Base-by-base conservation (phyloP, 2,797 vertebrate genomes). In the Euphonia xanthogaster region DNA sequence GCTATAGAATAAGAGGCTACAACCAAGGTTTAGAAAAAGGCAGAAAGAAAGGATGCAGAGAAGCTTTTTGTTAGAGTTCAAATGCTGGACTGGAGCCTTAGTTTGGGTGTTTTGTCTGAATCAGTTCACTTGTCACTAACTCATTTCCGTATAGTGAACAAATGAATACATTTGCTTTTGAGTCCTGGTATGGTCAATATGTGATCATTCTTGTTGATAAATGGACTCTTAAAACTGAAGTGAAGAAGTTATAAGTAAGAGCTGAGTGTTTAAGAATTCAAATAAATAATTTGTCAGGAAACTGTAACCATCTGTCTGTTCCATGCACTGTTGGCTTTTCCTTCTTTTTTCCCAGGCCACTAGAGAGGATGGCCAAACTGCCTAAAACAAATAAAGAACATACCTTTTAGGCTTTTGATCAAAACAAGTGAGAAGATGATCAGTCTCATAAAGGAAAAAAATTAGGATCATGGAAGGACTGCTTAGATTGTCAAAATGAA, bases 231-330 rank as follows among this genome's bases (percentile, higher is more conserved):
- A 90, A 93, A 95, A 94, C 72, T 75, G 48, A 92, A 95, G 83
- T 86, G 91, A 96, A 95, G 95, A 93, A 96, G 58, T 93, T 62
- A n/a, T 94, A 88, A 94, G 71, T 84, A 90, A 94, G 50, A 92
- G 48, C 67, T 77, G 37, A 86, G 70, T 93, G 79, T 96, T 95
- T 90, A 88, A 96, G 93, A 96, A 93, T 57, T 88, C 88, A 84
- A 96, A 89, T 88, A 96, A 93, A 96, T 93, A 93, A 79, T 92
- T 93, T 82, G 83, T 93, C 87, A 90, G 70, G 95, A 95, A 96
- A 93, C 80, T 84, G 66, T 92, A 91, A 78, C 93, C 94, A 91
- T 91, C 95, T 95, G 90, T 95, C 88, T 95, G 86, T 86, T 82
- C 44, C 45, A 82, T 48, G 17, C 57, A 86, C 15, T 55, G 75